Evolutionary conservation across 2,797 vertebrate species (phyloP).

Genomic region (Sebastes umbrosus): DNA sequence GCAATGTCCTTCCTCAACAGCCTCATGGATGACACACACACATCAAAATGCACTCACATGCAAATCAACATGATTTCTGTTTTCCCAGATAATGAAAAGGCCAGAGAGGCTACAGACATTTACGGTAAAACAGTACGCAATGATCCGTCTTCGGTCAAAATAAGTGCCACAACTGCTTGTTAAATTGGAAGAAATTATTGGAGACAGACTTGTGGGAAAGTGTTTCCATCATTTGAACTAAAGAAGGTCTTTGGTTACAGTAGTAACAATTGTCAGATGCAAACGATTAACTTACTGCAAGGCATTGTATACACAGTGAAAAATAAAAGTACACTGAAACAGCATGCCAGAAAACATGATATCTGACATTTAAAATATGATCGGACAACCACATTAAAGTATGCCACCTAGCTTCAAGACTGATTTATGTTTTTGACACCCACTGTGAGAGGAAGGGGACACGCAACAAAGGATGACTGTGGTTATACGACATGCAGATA

Average conservation of each 20-base stretch:
- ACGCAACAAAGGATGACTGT: neutral
- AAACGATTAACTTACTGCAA: slow-evolving; percentile 1
- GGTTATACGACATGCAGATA: neutral
- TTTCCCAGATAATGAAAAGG: neutral
- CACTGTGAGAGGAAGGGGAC: neutral
- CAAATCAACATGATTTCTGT: neutral
- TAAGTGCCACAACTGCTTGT: neutral
- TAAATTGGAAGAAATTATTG: neutral
- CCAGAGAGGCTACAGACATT: neutral
- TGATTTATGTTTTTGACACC: neutral
- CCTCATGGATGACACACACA: neutral
- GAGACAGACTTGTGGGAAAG: slow-evolving; percentile 15
- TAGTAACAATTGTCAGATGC: slow-evolving; percentile 36
- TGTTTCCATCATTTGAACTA: neutral
- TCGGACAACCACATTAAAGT: neutral
- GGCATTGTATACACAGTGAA: neutral
- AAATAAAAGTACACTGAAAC: neutral
- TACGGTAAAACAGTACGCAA: neutral
- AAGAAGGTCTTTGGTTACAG: neutral
- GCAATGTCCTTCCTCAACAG: neutral
- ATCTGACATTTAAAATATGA: neutral
- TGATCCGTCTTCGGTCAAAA: neutral
- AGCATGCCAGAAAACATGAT: neutral
- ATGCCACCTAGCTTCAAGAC: neutral
- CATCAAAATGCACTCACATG: neutral